Evolutionary conservation across 2,113 vertebrate species (phyloP).

Genomic region (Neodon shergylaensis): DNA sequence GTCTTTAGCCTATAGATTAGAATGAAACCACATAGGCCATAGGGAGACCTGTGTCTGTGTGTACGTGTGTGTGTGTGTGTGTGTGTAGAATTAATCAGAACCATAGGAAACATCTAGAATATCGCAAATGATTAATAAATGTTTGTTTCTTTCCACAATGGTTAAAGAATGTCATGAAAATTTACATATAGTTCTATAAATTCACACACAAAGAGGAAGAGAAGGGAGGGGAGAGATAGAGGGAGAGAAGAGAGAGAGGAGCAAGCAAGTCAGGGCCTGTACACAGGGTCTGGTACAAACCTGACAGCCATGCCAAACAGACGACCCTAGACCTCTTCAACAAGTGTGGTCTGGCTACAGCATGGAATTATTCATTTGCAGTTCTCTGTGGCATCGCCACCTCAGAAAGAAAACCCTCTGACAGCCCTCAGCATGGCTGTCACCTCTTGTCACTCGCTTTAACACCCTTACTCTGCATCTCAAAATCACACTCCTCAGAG

Average conservation of each 20-base stretch:
- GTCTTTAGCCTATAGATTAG: neutral
- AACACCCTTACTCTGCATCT: neutral
- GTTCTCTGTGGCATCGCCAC: neutral
- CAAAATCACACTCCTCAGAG: conserved; percentile 9
- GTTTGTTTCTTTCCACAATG: neutral
- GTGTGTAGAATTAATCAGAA: neutral
- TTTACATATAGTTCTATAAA: neutral
- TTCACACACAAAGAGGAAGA: neutral
- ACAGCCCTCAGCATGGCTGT: neutral
- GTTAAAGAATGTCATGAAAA: neutral
- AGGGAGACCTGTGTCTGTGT: too few species aligned
- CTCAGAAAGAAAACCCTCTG: neutral
- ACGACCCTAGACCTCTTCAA: neutral
- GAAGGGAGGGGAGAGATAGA: neutral
- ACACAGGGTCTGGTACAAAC: neutral
- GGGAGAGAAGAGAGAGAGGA: neutral
- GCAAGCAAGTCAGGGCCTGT: neutral
- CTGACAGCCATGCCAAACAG: neutral
- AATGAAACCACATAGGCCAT: neutral
- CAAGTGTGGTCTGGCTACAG: neutral
- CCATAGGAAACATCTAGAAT: neutral
- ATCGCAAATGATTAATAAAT: neutral
- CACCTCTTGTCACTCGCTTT: neutral
- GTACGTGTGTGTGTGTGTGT: neutral
- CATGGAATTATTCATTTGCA: neutral